A percentile compares a stretch with the other conserved stretches of the same genome.
Evolutionary conservation across 92 coral and sea anemone species (phyloP).

Genomic region (Hydrozoanthus gracilis): DNA sequence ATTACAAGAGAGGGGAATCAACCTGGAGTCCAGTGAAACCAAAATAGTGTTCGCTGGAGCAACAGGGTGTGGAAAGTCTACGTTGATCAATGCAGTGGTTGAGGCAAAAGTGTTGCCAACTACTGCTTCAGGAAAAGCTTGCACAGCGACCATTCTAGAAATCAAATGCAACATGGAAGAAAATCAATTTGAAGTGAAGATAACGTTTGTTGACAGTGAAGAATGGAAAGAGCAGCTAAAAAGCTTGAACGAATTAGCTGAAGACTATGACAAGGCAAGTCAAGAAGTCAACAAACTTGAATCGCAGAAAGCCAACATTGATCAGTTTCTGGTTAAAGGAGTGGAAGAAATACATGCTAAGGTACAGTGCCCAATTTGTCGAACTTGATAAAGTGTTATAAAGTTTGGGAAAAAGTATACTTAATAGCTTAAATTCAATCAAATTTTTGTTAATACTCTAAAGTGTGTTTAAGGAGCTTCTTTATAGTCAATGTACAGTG

Average conservation of each 20-base stretch:
- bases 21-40: background rate
- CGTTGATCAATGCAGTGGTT: constrained; percentile 12
- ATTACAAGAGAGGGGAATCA: background rate
- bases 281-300: background rate
- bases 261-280: background rate
- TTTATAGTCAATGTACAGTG: too few relatives aligned
- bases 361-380: background rate
- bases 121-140: constrained; percentile 3
- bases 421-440: too few relatives aligned
- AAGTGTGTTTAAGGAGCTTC: too few relatives aligned
- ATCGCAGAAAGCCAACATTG: background rate
- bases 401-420: too few relatives aligned
- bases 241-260: background rate
- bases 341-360: background rate
- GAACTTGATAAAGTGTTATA: background rate
- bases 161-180: constrained; percentile 8
- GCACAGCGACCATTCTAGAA: constrained; percentile 26
- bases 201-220: background rate
- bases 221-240: background rate
- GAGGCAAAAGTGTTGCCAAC: constrained; percentile 19
- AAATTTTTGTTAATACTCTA: too few relatives aligned
- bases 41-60: constrained; percentile 9
- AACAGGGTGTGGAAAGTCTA: constrained; percentile 13
- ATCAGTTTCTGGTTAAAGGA: background rate
- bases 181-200: constrained; percentile 6